Conservation (phyloP, 2,888 invertebrate genomes). For the Apamea monoglypha region DNA sequence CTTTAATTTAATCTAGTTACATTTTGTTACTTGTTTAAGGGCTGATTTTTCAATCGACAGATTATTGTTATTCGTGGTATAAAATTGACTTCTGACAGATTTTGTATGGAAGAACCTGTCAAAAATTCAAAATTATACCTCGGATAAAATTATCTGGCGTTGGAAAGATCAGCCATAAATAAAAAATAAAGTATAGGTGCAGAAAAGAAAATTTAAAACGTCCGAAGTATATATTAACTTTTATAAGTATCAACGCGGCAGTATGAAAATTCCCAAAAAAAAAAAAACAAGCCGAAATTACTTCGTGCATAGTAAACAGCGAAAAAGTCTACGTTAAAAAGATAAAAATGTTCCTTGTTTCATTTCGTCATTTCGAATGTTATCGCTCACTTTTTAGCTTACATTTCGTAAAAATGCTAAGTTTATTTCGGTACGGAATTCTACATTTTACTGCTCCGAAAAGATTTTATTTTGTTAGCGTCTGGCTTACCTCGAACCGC, state of each 20-base stretch:
- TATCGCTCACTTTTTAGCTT: constrained; percentile 50
- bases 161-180: neutral
- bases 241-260: neutral
- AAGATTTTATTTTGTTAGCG: constrained; percentile 58
- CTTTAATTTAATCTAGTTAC: neutral
- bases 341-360: constrained; percentile 22
- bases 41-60: too few relatives aligned
- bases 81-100: too few relatives aligned
- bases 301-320: constrained; percentile 29
- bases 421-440: constrained; percentile 63
- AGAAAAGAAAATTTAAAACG: neutral
- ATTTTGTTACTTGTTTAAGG: neutral
- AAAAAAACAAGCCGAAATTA: constrained; percentile 31
- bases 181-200: neutral
- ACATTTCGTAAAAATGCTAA: constrained; percentile 60
- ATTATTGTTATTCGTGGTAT: too few relatives aligned
- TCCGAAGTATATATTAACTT: neutral
- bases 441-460: constrained; percentile 54
- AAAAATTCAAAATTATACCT: too few relatives aligned
- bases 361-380: constrained; percentile 51
- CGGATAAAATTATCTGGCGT: too few relatives aligned
- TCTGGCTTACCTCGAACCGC: constrained; percentile 53
- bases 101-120: too few relatives aligned
- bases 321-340: constrained; percentile 12
- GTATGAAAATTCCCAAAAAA: constrained; percentile 17